Conservation (phyloP, 2,797 vertebrate species). For the Gorsachius magnificus region DNA sequence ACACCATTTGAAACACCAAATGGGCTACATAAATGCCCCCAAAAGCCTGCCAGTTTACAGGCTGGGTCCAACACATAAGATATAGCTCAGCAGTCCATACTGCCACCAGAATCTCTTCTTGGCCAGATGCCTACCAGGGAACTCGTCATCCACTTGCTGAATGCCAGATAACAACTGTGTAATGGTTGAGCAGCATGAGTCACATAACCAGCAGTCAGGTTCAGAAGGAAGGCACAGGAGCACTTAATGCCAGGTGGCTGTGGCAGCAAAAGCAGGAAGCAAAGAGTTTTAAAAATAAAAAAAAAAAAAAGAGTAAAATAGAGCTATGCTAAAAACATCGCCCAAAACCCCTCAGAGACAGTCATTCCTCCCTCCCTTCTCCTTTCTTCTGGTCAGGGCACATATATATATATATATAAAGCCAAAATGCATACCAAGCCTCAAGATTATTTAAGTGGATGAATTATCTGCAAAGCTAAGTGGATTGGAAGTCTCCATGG, state of each 20-base stretch:
- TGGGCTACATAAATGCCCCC: not conserved
- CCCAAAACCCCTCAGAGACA: accelerated
- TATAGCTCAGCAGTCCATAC: not conserved
- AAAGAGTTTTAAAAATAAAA: not conserved
- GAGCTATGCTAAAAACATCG: not conserved
- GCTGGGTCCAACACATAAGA: not conserved
- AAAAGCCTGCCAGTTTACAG: not conserved
- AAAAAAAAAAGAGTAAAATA: not conserved
- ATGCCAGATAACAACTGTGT: not conserved
- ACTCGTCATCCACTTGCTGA: not conserved
- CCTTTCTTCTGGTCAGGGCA: not conserved
- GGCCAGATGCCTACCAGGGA: not conserved
- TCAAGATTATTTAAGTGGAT: not conserved
- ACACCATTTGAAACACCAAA: not conserved
- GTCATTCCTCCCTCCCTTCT: not conserved
- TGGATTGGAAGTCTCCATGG: not conserved
- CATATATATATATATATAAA: not conserved
- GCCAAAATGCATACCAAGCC: not conserved
- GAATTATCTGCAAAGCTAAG: not conserved
- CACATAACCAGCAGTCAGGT: not conserved
- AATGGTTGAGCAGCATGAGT: not conserved
- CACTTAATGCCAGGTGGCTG: not conserved
- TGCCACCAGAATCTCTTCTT: not conserved
- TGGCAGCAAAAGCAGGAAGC: not conserved
- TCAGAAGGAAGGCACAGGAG: not conserved